Evolutionary conservation across 2,797 vertebrate genomes (phyloP).

Genomic region (Diplodus sargus): DNA sequence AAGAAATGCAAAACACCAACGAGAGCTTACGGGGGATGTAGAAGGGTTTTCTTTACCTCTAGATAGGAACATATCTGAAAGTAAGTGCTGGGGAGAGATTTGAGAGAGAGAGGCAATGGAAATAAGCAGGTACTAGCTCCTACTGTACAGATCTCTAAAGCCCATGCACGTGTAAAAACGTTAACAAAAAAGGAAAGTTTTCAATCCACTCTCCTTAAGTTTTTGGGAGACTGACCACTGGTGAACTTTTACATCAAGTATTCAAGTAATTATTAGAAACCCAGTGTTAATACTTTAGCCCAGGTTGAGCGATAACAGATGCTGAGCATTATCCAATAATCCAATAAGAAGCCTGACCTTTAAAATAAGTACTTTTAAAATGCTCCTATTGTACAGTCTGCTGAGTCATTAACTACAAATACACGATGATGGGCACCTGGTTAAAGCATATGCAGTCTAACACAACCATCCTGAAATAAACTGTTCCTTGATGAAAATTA

Average conservation of each 20-base stretch:
- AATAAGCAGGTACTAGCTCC: neutral
- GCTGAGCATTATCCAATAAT: constrained; percentile 4
- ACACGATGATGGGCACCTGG: neutral
- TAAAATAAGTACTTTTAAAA: constrained; percentile 6
- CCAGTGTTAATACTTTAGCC: constrained; percentile 18
- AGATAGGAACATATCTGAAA: constrained; percentile 34
- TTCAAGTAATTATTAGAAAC: constrained; percentile 27
- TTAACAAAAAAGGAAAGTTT: neutral
- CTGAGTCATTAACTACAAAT: neutral
- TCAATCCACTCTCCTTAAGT: neutral
- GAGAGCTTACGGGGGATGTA: constrained; percentile 18
- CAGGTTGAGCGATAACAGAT: neutral
- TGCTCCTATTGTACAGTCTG: neutral
- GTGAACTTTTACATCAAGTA: constrained; percentile 14
- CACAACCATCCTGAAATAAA: neutral
- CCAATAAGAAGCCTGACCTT: constrained; percentile 1
- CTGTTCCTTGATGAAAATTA: neutral
- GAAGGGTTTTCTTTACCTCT: constrained; percentile 11
- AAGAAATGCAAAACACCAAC: neutral
- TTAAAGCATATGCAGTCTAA: neutral
- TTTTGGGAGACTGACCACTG: constrained; percentile 10
- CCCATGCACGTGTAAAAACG: neutral
- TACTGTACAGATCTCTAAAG: neutral
- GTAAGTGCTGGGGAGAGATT: constrained; percentile 11
- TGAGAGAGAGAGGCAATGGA: neutral